phyloP scores from a whole-genome alignment of 2,113 vertebrate species.

The Podarcis muralis region DNA sequence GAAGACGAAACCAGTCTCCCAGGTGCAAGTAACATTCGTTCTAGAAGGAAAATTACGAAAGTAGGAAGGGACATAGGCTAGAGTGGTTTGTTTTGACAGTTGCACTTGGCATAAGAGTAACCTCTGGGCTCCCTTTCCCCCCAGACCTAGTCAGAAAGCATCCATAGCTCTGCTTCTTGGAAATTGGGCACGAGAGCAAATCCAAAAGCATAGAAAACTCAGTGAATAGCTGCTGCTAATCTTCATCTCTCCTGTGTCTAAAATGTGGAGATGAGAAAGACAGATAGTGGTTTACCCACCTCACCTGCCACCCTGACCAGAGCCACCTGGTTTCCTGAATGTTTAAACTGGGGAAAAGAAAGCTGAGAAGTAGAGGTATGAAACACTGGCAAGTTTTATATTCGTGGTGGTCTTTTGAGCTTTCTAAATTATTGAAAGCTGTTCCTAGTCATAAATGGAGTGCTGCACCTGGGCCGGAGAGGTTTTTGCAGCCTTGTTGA shows the following conservation, averaged over 20 bases:
- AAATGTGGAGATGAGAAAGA: not conserved
- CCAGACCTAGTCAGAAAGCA: not conserved
- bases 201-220: not conserved
- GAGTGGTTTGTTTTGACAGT: not conserved
- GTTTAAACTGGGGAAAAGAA: conserved; percentile 25
- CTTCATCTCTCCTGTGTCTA: conserved; percentile 16
- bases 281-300: too few species aligned
- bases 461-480: conserved; percentile 25
- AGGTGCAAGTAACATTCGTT: not conserved
- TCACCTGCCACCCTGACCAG: not conserved
- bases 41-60: not conserved
- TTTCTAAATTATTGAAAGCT: conserved; percentile 35
- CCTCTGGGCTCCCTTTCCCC: not conserved
- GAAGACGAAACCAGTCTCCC: conserved; percentile 31
- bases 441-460: conserved; percentile 46
- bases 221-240: not conserved
- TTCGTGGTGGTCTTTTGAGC: not conserved
- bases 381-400: conserved; percentile 11
- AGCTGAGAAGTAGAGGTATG: conserved; percentile 25
- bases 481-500: not conserved
- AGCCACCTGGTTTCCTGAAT: conserved; percentile 36
- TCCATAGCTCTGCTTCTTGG: not conserved
- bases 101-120: not conserved
- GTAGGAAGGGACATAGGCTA: not conserved
- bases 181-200: not conserved